These are phyloP conservation scores for Sebastes melanostomus DNA, from an alignment of 2,797 vertebrate species.

Conservation along the genomic window DNA sequence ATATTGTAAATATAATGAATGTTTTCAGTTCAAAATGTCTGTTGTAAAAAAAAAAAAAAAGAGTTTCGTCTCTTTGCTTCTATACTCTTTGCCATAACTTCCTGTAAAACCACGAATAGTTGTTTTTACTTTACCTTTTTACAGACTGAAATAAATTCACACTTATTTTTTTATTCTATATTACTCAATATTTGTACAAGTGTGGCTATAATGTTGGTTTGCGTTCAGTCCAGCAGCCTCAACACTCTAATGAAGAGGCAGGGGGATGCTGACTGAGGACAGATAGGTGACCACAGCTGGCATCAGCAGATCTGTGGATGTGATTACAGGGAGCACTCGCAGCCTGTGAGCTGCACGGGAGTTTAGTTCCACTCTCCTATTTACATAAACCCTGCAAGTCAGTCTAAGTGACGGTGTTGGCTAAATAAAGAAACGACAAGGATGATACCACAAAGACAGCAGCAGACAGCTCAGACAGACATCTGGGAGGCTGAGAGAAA, in stretches of 20 bases:
- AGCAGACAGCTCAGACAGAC: slow-evolving; percentile 53
- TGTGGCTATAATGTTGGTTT: slow-evolving; percentile 1
- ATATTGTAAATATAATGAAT: rapidly evolving
- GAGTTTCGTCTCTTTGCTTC: too few relatives aligned
- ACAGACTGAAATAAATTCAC: neutral
- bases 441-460: slow-evolving; percentile 43
- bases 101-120: neutral
- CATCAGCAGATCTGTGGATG: slow-evolving; percentile 20
- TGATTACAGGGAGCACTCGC: slow-evolving; percentile 33
- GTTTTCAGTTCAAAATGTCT: too few relatives aligned
- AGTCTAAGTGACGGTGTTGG: slow-evolving; percentile 35
- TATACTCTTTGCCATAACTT: too few relatives aligned
- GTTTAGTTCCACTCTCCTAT: slow-evolving; percentile 28
- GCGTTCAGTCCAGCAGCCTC: neutral
- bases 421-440: slow-evolving; percentile 51
- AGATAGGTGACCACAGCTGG: slow-evolving; percentile 38
- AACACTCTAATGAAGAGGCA: neutral
- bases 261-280: slow-evolving; percentile 9
- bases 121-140: neutral
- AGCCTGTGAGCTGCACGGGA: slow-evolving; percentile 10
- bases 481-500: slow-evolving; percentile 42
- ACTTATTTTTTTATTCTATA: neutral
- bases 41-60: too few relatives aligned
- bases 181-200: neutral
- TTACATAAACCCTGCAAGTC: slow-evolving; percentile 40